Base-by-base conservation (phyloP, 2,113 vertebrate genomes). In the Brachypteracias leptosomus region DNA sequence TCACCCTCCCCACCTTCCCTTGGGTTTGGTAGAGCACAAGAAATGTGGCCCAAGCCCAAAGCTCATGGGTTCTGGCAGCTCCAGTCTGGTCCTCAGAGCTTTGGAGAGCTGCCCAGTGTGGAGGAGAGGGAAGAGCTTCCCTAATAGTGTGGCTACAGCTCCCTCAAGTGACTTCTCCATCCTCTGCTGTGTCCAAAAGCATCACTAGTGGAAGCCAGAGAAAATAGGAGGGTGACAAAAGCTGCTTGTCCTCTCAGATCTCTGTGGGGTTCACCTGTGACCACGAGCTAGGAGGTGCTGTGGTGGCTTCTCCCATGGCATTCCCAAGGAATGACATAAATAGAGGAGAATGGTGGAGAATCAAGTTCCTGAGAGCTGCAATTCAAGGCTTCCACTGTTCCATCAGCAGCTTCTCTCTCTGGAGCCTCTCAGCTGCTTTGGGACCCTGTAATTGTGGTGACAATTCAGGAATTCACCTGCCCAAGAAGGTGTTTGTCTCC, bases 181-280 rank as follows among this genome's bases (percentile, higher is more conserved):
- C 12, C 8, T 36, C 85, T 57, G 58, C 70, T 72, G 0, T 7
- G 2, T n/a, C 57, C 0, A 0, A 72, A 36, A 59, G 25, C 36
- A 10, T 36, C 1, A 0, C 8, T 59, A 1, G 9, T 10, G 29
- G 40, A 20, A 66, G 24, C 22, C 11, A n/a, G 35, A 49, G n/a
- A 20, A n/a, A 51, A 5, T 0, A 7, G 15, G 28, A 58, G 2
- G 18, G 6, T 22, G 16, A 29, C 14, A 26, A 42, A 24, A 42
- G 20, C 10, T 10, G 1, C 46, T 8, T 24, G 55, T 63, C 51
- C 70, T 54, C 2, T 1, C 26, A 13, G 26, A 15, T 74, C 20
- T 29, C 22, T 0, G 20, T 1, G 10, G n/a, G 46, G 31, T 33
- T 13, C 21, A n/a, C 19, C 61, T 0, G 0, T 42, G 40, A 12